Evolutionary conservation across 2,797 vertebrate species (phyloP).

Genomic region (Platyrinchus mystaceus): DNA sequence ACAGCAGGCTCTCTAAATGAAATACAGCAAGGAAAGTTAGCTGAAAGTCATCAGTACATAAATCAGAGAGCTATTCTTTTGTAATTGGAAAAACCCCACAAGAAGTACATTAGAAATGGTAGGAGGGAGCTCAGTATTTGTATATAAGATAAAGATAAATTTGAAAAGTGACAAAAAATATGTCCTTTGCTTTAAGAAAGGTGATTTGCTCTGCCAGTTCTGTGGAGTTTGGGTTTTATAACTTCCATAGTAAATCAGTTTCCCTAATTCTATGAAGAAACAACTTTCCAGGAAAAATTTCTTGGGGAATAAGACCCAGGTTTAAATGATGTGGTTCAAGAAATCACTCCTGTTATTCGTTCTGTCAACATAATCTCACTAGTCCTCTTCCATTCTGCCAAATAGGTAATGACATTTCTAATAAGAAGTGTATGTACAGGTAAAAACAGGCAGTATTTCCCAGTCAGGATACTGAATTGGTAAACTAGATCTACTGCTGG

Average conservation of each 20-base stretch:
- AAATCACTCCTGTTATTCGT: neutral
- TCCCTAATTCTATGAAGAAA: neutral
- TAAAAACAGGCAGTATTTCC: neutral
- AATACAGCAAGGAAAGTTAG: conserved; percentile 58
- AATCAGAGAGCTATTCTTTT: neutral
- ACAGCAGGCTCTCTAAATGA: conserved; percentile 68
- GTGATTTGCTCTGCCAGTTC: neutral
- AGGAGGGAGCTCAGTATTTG: neutral
- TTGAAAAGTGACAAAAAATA: neutral
- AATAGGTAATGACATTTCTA: neutral
- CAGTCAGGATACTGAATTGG: neutral
- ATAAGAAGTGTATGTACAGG: neutral
- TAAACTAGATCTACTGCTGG: neutral
- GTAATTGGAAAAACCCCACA: neutral
- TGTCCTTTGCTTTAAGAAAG: neutral
- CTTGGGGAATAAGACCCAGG: neutral
- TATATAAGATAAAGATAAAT: neutral
- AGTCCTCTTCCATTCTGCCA: neutral
- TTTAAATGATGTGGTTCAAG: neutral
- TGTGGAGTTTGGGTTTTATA: neutral
- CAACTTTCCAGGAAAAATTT: neutral
- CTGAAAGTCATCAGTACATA: neutral
- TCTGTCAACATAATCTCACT: neutral
- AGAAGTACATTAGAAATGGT: neutral
- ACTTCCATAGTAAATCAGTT: neutral